Conservation (phyloP, 2,888 invertebrate species). For the Drosophila austrosaltans region DNA sequence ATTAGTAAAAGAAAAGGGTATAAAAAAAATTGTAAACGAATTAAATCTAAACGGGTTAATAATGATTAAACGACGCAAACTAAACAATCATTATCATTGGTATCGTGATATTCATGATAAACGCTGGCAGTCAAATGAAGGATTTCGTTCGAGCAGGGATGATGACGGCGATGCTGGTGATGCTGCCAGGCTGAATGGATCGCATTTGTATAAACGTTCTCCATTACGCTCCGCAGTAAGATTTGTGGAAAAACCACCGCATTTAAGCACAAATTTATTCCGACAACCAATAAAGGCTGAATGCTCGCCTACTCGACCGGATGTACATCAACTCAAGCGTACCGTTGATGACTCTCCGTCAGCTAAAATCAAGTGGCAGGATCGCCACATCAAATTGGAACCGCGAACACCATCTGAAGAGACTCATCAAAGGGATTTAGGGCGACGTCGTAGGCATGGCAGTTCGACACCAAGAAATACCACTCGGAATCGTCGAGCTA, state of each 20-base stretch:
- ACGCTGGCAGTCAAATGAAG: neutral
- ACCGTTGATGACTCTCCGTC: neutral
- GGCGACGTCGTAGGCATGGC: neutral
- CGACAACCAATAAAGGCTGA: neutral
- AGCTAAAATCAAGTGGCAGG: neutral
- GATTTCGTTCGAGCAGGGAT: neutral
- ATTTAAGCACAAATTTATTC: neutral
- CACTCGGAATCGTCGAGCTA: too few relatives aligned
- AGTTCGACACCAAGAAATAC: neutral
- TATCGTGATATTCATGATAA: neutral
- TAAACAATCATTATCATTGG: neutral
- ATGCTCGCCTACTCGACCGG: neutral
- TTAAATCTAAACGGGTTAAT: neutral
- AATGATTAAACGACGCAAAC: neutral
- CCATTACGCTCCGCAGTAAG: neutral
- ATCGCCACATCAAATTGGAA: neutral
- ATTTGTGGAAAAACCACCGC: neutral
- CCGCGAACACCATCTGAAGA: neutral
- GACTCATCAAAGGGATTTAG: neutral
- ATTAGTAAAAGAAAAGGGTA: too few relatives aligned
- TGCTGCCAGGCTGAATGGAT: neutral
- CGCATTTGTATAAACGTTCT: neutral
- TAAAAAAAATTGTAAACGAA: neutral
- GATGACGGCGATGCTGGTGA: too few relatives aligned
- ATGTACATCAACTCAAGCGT: neutral